Percentiles rank a stretch among this genome's conserved stretches.
Evolutionary conservation across 2,797 vertebrate species (phyloP).

Genomic region (Taenioides sp.): DNA sequence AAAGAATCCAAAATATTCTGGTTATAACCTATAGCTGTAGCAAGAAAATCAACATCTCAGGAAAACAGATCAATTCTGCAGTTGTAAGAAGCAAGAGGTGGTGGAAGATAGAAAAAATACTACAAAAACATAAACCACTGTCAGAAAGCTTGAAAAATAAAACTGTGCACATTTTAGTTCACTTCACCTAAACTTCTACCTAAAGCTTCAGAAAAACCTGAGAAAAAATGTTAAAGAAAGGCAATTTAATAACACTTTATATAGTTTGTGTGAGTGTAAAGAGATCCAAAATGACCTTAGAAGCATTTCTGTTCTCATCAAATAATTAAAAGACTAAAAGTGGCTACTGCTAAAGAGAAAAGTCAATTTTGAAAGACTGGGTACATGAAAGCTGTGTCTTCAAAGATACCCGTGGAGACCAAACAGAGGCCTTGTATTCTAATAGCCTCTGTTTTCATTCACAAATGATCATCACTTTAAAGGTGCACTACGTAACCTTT

Average conservation of each 20-base stretch:
- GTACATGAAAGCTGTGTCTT: slow-evolving; percentile 50
- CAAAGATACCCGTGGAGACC: slow-evolving; percentile 40
- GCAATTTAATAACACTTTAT: too few relatives aligned
- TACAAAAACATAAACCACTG: slow-evolving; percentile 8
- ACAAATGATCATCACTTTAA: neutral
- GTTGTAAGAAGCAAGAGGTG: slow-evolving; percentile 25
- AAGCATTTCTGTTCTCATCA: slow-evolving; percentile 14
- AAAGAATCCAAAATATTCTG: slow-evolving; percentile 18
- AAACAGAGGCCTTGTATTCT: slow-evolving; percentile 12
- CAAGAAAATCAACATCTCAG: slow-evolving; percentile 49
- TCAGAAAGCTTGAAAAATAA: slow-evolving; percentile 19
- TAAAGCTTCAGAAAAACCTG: too few relatives aligned
- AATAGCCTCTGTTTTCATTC: slow-evolving; percentile 8
- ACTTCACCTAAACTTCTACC: neutral
- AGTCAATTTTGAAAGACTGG: slow-evolving; percentile 28
- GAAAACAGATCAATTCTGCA: slow-evolving; percentile 50
- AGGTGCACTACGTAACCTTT: too few relatives aligned
- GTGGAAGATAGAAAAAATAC: slow-evolving; percentile 19
- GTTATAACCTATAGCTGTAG: slow-evolving; percentile 38
- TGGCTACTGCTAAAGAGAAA: neutral
- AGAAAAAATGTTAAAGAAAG: too few relatives aligned
- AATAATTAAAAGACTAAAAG: slow-evolving; percentile 29
- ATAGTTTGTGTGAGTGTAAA: neutral
- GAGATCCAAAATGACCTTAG: slow-evolving; percentile 10
- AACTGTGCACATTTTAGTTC: neutral